Conservation (phyloP, 2,888 invertebrate species). For the Agelastica alni region DNA sequence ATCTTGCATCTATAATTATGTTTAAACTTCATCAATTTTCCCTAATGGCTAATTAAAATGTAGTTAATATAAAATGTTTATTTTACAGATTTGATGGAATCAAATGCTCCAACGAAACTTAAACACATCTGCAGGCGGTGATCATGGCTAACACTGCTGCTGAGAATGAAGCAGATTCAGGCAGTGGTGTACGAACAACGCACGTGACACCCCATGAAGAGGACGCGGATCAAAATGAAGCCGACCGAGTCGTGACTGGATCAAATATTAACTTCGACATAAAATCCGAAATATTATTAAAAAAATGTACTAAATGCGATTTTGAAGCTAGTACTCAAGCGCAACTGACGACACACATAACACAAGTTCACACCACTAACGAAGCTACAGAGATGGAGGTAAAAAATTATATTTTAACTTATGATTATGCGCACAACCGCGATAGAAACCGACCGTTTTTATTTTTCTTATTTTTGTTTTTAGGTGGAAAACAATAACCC, state of each 20-base stretch:
- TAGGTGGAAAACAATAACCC: conserved; percentile 53
- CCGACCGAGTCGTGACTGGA: conserved; percentile 52
- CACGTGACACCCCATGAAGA: conserved; percentile 49
- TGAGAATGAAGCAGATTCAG: conserved; percentile 57
- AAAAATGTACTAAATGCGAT: conserved; percentile 71
- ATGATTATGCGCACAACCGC: too few relatives aligned
- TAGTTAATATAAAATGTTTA: not conserved
- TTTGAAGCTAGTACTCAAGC: conserved; percentile 80
- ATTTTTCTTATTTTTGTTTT: too few relatives aligned
- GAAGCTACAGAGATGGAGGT: conserved; percentile 56
- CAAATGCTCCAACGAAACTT: conserved; percentile 24
- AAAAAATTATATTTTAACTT: not conserved
- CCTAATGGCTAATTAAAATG: too few relatives aligned
- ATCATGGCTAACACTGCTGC: conserved; percentile 56
- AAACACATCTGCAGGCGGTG: conserved; percentile 41
- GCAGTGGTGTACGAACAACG: conserved; percentile 48
- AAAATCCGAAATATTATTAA: conserved; percentile 59
- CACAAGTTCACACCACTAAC: conserved; percentile 47
- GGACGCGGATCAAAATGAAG: conserved; percentile 59
- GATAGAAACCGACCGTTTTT: too few relatives aligned
- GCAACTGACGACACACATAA: conserved; percentile 74
- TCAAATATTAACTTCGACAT: conserved; percentile 63
- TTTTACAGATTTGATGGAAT: conserved; percentile 49
- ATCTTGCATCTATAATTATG: too few relatives aligned
- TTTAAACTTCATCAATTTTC: too few relatives aligned